A percentile compares a stretch with the other conserved stretches of the same genome.
Evolutionary conservation across 2,113 vertebrate genomes (phyloP).

Genomic region (Sinocyclocheilus maitianheensis): DNA sequence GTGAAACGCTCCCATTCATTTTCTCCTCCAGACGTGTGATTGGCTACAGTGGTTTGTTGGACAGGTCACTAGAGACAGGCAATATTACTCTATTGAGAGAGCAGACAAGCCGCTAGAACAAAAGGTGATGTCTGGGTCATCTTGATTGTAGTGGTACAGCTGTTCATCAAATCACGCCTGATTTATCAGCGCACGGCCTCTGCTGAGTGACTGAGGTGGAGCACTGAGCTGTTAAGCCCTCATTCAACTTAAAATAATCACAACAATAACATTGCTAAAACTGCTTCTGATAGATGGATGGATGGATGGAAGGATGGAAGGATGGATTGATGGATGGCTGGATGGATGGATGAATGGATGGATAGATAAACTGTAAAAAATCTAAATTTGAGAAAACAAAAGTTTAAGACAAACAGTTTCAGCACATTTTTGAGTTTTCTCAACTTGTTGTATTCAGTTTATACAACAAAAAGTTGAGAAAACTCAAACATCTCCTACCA

Average conservation of each 20-base stretch:
- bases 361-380: too few species aligned
- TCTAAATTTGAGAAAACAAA: too few species aligned
- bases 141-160: constrained; percentile 22
- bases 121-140: constrained; percentile 28
- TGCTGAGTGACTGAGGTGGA: not conserved
- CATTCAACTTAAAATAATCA: not conserved
- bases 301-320: not conserved
- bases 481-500: too few species aligned
- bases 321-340: too few species aligned
- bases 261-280: not conserved
- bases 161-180: constrained; percentile 21
- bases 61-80: constrained; percentile 22
- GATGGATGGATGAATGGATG: not conserved
- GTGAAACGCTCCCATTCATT: constrained; percentile 21
- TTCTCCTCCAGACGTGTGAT: not conserved
- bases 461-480: too few species aligned
- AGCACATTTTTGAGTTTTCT: too few species aligned
- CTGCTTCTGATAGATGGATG: not conserved
- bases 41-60: constrained; percentile 9
- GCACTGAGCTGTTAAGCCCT: constrained; percentile 1
- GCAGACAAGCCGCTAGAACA: constrained; percentile 16
- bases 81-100: not conserved
- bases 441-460: too few species aligned
- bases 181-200: not conserved
- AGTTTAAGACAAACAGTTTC: too few species aligned